Evolutionary conservation across 1,140 invertebrate species (phyloP).

Genomic region (Drosophila erecta): DNA sequence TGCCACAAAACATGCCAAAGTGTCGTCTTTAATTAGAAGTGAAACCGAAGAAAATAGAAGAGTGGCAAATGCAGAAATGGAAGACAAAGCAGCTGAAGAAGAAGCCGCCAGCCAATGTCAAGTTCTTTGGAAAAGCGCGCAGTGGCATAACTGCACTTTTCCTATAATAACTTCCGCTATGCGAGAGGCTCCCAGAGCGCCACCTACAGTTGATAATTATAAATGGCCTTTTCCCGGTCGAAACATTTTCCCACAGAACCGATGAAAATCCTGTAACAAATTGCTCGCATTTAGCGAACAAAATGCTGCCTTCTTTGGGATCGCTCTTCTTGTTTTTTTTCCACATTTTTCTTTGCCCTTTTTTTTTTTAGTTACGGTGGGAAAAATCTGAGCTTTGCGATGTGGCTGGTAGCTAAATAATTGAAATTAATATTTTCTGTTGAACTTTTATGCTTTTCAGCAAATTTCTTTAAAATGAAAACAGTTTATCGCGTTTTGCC

Average conservation of each 20-base stretch:
- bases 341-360: slow-evolving; percentile 18
- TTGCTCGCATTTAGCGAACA: slow-evolving; percentile 77
- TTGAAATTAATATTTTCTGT: slow-evolving; percentile 77
- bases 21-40: slow-evolving; percentile 80
- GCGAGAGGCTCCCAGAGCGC: slow-evolving; percentile 44
- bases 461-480: slow-evolving; percentile 56
- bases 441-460: slow-evolving; percentile 59
- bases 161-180: slow-evolving; percentile 74
- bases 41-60: slow-evolving; percentile 48
- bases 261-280: slow-evolving; percentile 72
- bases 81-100: slow-evolving; percentile 29
- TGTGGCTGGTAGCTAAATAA: slow-evolving; percentile 61
- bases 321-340: slow-evolving; percentile 16
- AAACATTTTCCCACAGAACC: slow-evolving; percentile 47
- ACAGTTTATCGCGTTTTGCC: slow-evolving; percentile 55
- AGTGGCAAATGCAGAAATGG: slow-evolving; percentile 20
- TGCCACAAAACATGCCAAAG: slow-evolving; percentile 72
- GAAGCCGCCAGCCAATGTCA: slow-evolving; percentile 37
- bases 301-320: slow-evolving; percentile 56
- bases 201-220: slow-evolving; percentile 74
- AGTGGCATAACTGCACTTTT: slow-evolving; percentile 53
- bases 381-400: slow-evolving; percentile 30
- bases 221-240: slow-evolving; percentile 46
- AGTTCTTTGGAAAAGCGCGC: slow-evolving; percentile 68
- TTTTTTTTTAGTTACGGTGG: not conserved